Percentiles rank a stretch among this genome's conserved stretches.
These are phyloP conservation scores for Hermetia illucens DNA, from an alignment of 1,140 invertebrate genomes.

Conservation along the genomic window DNA sequence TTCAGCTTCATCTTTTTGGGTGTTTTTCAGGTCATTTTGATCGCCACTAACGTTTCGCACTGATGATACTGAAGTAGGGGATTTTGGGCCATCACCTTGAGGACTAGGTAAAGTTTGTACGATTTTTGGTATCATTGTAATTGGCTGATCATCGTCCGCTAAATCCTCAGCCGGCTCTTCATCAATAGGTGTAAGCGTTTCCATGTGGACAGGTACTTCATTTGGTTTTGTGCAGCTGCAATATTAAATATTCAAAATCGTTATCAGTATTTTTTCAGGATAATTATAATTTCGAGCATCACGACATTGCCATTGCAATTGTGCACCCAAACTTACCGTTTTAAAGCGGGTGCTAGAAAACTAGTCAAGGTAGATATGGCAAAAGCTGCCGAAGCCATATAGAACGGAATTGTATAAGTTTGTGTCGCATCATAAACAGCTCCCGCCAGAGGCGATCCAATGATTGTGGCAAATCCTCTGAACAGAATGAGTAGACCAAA, in stretches of 20 bases:
- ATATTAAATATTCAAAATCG: too few relatives aligned
- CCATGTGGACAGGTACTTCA: conserved; percentile 41
- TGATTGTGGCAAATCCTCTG: conserved; percentile 79
- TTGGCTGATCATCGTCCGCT: conserved; percentile 54
- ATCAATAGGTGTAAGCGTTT: conserved; percentile 63
- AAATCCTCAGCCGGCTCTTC: conserved; percentile 65
- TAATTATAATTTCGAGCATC: neutral
- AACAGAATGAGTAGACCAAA: conserved; percentile 92
- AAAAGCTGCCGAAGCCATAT: conserved; percentile 81
- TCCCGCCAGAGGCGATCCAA: conserved; percentile 71
- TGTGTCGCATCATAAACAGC: conserved; percentile 75
- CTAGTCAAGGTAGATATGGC: conserved; percentile 69
- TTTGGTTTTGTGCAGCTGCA: conserved; percentile 32
- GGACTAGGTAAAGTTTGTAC: conserved; percentile 48
- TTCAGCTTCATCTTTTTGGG: too few relatives aligned
- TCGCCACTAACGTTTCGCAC: too few relatives aligned
- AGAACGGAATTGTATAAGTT: conserved; percentile 80
- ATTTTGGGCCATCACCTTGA: too few relatives aligned
- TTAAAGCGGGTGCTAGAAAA: conserved; percentile 66
- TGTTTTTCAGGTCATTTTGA: too few relatives aligned
- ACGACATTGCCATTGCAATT: conserved; percentile 11
- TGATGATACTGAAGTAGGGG: too few relatives aligned
- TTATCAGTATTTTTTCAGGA: conserved; percentile 1
- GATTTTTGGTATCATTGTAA: conserved; percentile 52
- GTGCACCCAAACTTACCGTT: conserved; percentile 34